Conservation (phyloP, 2,797 vertebrate genomes). For the Tapera naevia region DNA sequence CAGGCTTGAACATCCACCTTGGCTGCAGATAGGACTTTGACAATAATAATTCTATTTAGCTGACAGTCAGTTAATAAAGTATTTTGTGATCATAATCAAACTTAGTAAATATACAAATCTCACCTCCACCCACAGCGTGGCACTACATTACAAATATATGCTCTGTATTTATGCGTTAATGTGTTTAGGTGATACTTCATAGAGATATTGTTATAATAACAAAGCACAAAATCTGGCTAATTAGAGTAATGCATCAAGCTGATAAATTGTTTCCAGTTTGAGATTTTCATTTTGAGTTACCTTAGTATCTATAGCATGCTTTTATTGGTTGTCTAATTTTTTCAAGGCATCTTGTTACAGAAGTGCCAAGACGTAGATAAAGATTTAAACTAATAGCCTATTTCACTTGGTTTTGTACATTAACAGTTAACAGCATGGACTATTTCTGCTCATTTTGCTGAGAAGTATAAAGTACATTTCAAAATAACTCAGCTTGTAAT, state of each 20-base stretch:
- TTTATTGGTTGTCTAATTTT: background rate
- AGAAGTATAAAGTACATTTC: background rate
- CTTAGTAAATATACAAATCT: background rate
- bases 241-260: background rate
- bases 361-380: background rate
- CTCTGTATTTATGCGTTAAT: background rate
- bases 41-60: background rate
- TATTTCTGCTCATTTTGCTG: background rate
- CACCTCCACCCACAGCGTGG: background rate
- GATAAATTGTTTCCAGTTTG: background rate
- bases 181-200: background rate
- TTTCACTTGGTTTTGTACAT: background rate
- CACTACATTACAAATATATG: background rate
- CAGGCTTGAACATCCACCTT: background rate
- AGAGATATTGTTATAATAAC: background rate
- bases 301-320: background rate
- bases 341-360: background rate
- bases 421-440: background rate
- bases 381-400: background rate
- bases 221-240: background rate
- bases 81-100: background rate
- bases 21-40: background rate
- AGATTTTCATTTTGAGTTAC: background rate
- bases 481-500: background rate
- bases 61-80: background rate